phyloP scores from a whole-genome alignment of 1,140 invertebrate species.

The Neotoxoptera formosana region DNA sequence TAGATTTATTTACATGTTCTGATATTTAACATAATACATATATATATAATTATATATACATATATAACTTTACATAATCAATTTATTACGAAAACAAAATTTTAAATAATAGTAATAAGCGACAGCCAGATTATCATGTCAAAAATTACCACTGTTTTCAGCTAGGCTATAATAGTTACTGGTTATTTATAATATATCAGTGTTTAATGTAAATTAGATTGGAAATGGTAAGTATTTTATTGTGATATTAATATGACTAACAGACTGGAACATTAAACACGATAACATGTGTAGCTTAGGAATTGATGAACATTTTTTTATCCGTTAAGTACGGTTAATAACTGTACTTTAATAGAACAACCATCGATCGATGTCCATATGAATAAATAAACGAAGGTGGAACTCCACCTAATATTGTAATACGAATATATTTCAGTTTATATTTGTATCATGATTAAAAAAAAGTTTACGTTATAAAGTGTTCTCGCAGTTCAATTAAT shows the following conservation, averaged over 20 bases:
- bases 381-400: not conserved
- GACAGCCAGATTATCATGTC: not conserved
- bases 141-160: not conserved
- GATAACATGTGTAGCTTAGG: not conserved
- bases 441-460: not conserved
- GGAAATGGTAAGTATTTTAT: not conserved
- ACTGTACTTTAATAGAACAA: not conserved
- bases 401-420: not conserved
- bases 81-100: too few species aligned
- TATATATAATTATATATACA: not conserved
- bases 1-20: not conserved
- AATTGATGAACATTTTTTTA: not conserved
- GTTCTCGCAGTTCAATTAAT: not conserved
- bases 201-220: not conserved
- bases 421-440: not conserved
- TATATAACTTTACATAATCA: not conserved
- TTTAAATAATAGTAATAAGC: not conserved
- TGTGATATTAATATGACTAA: not conserved
- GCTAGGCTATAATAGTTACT: not conserved
- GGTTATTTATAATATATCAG: too few species aligned
- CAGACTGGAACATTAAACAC: not conserved
- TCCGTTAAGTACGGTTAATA: not conserved
- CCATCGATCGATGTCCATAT: not conserved
- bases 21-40: too few species aligned
- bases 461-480: not conserved